Percentiles rank a stretch among this genome's conserved stretches.
Evolutionary conservation across 1,140 invertebrate genomes (phyloP).

Genomic region (Laupala kohalensis): DNA sequence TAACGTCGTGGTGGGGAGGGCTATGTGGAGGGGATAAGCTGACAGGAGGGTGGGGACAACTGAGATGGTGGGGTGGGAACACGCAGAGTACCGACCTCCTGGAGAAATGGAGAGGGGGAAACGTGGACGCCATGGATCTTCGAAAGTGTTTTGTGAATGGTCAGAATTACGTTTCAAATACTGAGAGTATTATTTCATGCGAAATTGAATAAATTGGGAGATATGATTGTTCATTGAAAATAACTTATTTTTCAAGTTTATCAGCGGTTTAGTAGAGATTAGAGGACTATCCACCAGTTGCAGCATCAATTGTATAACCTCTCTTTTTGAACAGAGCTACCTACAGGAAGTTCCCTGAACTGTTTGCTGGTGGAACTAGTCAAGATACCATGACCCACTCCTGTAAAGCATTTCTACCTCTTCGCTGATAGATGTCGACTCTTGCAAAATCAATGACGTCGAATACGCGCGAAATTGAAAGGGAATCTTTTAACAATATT

Average conservation of each 20-base stretch:
- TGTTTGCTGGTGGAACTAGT: not conserved
- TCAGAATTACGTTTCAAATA: not conserved
- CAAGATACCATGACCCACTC: not conserved
- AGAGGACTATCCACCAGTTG: too few species aligned
- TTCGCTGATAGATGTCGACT: not conserved
- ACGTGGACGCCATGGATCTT: not conserved
- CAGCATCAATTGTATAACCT: too few species aligned
- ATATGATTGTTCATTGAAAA: not conserved
- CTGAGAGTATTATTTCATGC: not conserved
- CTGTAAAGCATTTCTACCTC: not conserved
- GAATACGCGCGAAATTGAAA: too few species aligned
- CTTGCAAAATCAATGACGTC: not conserved
- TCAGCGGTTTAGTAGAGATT: not conserved
- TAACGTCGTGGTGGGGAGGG: not conserved
- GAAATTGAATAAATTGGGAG: not conserved
- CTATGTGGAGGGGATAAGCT: constrained; percentile 5
- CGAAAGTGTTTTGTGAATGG: not conserved
- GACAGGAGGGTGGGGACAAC: constrained; percentile 1
- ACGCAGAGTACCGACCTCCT: not conserved
- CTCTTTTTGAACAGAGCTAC: not conserved
- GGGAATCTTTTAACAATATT: too few species aligned
- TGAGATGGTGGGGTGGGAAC: not conserved
- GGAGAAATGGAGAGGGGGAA: not conserved
- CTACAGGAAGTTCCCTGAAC: not conserved
- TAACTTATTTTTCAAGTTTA: not conserved